These are phyloP conservation scores for Lepisosteus osseus DNA, from an alignment of 2,113 vertebrate species.

Conservation along the genomic window DNA sequence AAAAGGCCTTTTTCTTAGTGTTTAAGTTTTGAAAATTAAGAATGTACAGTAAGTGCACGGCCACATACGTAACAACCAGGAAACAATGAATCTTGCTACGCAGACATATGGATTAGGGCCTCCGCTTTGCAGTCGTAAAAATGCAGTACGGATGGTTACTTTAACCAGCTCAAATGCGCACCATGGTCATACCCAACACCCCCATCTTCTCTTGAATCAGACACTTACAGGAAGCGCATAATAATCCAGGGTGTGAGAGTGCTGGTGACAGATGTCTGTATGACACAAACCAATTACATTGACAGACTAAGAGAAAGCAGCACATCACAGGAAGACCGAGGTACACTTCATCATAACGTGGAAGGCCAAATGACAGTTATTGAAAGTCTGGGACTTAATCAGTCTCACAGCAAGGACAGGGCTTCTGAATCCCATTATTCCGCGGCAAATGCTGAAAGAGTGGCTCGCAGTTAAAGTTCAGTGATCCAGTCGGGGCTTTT, in stretches of 20 bases:
- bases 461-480: neutral
- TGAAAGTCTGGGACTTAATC: no score
- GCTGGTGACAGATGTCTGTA: neutral
- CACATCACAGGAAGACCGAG: neutral
- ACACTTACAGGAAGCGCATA: no score
- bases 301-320: neutral
- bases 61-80: neutral
- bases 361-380: no score
- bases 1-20: neutral
- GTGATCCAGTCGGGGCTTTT: neutral
- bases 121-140: neutral
- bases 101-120: neutral
- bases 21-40: conserved; percentile 21
- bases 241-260: neutral
- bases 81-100: neutral
- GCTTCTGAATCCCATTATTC: neutral
- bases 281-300: neutral
- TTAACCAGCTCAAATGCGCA: neutral
- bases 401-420: no score
- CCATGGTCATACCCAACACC: neutral
- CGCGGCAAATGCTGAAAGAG: neutral
- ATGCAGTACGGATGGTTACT: neutral
- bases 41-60: no score
- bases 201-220: neutral
- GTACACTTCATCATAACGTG: neutral